Evolutionary conservation across 2,113 vertebrate species (phyloP), one percentile per base, ranked within the genome.

Genomic region (Gracilinanus agilis): DNA sequence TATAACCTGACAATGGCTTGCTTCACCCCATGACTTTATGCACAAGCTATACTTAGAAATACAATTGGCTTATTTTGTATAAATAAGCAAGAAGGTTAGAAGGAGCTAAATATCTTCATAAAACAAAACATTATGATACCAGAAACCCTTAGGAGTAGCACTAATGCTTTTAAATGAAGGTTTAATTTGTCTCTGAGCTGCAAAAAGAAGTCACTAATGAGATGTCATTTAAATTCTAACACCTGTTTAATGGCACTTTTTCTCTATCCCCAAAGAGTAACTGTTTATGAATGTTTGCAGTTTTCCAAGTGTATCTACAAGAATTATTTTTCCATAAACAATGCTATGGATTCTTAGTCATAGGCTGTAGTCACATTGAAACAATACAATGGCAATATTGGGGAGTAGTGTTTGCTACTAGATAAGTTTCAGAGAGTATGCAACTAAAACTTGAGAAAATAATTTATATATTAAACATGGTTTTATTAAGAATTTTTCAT

Each of bases 221-320:
- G 98, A 98, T 98, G 98, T 98, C 98, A 98, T 99, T 99, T 99
- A 98, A 98, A 99, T 98, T 98, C 98, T 98, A 99, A 99, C 98
- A 99, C 98, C 98, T 99, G 98, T 98, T 99, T 98, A 99, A 99
- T 99, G 98, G 98, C 98, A 99, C 97, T 99, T 99, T 98, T 98
- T 98, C 98, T 98, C 97, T 98, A 98, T 99, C 98, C 98, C 98
- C 97, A 98, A 98, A 98, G 98, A 99, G 98, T 97, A 98, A 98
- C 98, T 98, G 98, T 98, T 99, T 99, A 98, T 98, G 98, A 98
- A 98, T 98, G 98, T 98, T 98, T 99, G 98, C 97, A 96, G 98
- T 97, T 98, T 98, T 98, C 98, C 97, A 98, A 98, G 97, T 98
- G 97, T 98, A 98, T 98, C 98, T 98, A 96, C 97, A 98, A 97